phyloP scores from a whole-genome alignment of 2,113 vertebrate species.

The Vulpes vulpes region DNA sequence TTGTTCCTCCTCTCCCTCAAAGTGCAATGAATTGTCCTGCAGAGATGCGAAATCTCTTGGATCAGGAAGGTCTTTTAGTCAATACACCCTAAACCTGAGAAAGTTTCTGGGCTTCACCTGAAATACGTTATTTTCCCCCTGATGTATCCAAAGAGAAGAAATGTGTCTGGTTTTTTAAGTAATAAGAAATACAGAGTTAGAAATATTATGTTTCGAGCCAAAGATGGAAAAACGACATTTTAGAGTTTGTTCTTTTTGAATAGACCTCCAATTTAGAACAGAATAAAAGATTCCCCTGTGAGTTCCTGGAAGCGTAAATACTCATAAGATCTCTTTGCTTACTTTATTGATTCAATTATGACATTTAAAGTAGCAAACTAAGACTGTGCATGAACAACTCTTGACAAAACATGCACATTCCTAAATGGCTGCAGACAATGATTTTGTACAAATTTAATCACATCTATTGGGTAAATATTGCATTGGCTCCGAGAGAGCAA shows the following conservation, averaged over 20 bases:
- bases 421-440: constrained; percentile 65
- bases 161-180: background rate
- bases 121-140: constrained; percentile 1
- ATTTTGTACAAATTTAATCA: constrained; percentile 78
- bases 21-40: background rate
- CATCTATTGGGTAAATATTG: constrained; percentile 70
- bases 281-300: constrained; percentile 17
- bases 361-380: constrained; percentile 72
- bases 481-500: constrained; percentile 68
- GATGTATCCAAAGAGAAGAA: constrained; percentile 42
- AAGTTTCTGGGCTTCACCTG: constrained; percentile 2
- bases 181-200: constrained; percentile 19
- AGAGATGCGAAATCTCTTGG: background rate
- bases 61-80: background rate
- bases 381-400: constrained; percentile 38
- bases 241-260: constrained; percentile 21
- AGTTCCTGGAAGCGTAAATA: constrained; percentile 51
- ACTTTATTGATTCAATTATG: constrained; percentile 65
- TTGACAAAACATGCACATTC: constrained; percentile 56
- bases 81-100: background rate
- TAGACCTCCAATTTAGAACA: constrained; percentile 52
- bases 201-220: constrained; percentile 23
- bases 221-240: constrained; percentile 21
- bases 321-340: constrained; percentile 64
- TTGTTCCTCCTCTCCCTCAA: background rate